phyloP scores from a whole-genome alignment of 2,888 invertebrate species.

The Patella pellucida region DNA sequence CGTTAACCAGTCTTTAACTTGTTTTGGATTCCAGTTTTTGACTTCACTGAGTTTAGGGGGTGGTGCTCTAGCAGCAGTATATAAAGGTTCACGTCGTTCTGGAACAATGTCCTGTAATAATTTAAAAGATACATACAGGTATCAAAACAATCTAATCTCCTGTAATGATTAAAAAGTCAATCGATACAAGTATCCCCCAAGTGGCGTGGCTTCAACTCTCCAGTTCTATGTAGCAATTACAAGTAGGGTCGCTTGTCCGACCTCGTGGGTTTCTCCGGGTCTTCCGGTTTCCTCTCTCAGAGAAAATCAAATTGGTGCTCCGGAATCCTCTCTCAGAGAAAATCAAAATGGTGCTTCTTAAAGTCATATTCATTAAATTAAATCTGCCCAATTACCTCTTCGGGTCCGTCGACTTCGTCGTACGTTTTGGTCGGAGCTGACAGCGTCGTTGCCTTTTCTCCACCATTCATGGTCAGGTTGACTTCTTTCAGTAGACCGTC shows the following conservation, averaged over 20 bases:
- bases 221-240: no score
- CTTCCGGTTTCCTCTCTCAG: no score
- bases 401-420: background rate
- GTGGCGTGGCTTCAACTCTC: no score
- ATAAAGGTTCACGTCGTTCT: background rate
- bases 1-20: conserved; percentile 21
- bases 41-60: conserved; percentile 2
- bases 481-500: conserved; percentile 33
- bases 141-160: background rate
- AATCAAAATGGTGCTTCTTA: background rate
- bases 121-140: background rate
- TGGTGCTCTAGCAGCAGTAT: background rate
- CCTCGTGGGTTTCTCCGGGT: no score
- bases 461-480: background rate
- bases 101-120: background rate
- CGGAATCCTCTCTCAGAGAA: no score
- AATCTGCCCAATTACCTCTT: background rate
- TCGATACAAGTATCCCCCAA: no score
- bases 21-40: conserved; percentile 14
- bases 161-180: background rate
- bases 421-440: background rate
- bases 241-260: no score
- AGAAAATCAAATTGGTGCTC: no score
- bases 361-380: background rate
- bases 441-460: background rate